Evolutionary conservation across 2,888 invertebrate species (phyloP).

Genomic region (Oligia fasciuncula): DNA sequence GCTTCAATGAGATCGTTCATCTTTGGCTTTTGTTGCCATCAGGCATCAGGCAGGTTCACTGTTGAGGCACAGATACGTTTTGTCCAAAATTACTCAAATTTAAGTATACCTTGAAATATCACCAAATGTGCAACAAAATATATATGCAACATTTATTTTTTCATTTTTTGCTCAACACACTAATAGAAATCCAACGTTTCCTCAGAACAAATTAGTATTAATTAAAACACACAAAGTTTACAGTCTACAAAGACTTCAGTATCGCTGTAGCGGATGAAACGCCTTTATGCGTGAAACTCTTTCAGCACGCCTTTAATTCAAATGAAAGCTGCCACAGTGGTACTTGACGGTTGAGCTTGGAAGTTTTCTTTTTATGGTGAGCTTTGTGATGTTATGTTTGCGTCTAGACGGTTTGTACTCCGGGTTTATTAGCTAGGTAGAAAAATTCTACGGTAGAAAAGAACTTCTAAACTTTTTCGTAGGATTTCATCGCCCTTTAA

Average conservation of each 20-base stretch:
- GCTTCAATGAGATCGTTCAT: slow-evolving; percentile 60
- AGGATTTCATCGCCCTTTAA: neutral
- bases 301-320: slow-evolving; percentile 49
- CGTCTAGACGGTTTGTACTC: slow-evolving; percentile 49
- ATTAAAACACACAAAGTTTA: slow-evolving; percentile 29
- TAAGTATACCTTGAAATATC: neutral
- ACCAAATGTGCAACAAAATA: neutral
- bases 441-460: neutral
- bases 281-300: slow-evolving; percentile 65
- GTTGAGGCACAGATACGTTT: slow-evolving; percentile 8
- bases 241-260: slow-evolving; percentile 18
- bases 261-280: slow-evolving; percentile 44
- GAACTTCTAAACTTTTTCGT: neutral
- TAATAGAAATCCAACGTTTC: neutral
- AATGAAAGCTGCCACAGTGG: slow-evolving; percentile 33
- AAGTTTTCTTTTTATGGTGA: slow-evolving; percentile 32
- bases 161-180: neutral
- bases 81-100: neutral
- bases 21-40: slow-evolving; percentile 44
- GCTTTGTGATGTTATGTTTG: slow-evolving; percentile 26
- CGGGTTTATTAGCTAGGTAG: neutral
- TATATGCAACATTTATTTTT: neutral
- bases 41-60: slow-evolving; percentile 17
- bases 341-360: slow-evolving; percentile 29
- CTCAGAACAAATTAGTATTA: slow-evolving; percentile 18